phyloP scores from a whole-genome alignment of 2,888 invertebrate genomes.

The Dicycla oo region DNA sequence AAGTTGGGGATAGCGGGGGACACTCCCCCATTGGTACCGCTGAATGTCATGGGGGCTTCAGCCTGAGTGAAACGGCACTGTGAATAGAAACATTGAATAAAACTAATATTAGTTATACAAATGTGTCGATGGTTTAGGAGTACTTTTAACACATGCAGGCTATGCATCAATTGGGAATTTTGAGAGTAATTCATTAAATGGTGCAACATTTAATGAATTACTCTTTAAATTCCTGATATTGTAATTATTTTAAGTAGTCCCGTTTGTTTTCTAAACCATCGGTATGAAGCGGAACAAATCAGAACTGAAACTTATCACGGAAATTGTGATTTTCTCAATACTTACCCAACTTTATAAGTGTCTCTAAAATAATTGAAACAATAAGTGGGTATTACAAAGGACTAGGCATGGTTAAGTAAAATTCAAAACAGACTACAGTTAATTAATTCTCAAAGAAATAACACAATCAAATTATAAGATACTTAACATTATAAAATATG shows the following conservation, averaged over 20 bases:
- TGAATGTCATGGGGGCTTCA: slow-evolving; percentile 60
- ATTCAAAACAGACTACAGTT: not conserved
- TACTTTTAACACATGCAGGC: not conserved
- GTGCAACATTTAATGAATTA: no score
- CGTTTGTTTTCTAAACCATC: slow-evolving; percentile 1
- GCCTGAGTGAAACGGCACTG: slow-evolving; percentile 61
- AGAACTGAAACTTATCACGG: not conserved
- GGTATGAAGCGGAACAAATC: not conserved
- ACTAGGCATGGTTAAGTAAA: not conserved
- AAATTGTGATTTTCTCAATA: not conserved
- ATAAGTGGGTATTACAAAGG: not conserved
- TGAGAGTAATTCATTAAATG: no score
- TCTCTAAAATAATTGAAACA: not conserved
- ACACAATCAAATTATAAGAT: not conserved
- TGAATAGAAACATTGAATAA: slow-evolving; percentile 6
- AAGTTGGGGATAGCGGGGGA: slow-evolving; percentile 78
- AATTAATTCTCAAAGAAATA: not conserved
- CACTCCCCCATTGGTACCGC: slow-evolving; percentile 60
- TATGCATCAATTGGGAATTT: no score
- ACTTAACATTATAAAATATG: not conserved
- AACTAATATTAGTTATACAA: not conserved
- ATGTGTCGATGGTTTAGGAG: not conserved
- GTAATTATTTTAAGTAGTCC: not conserved
- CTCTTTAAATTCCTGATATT: not conserved
- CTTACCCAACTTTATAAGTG: not conserved